Percentiles rank a stretch among this genome's conserved stretches.
Conservation (phyloP, 2,113 vertebrate genomes). For the Silurus asotus region DNA sequence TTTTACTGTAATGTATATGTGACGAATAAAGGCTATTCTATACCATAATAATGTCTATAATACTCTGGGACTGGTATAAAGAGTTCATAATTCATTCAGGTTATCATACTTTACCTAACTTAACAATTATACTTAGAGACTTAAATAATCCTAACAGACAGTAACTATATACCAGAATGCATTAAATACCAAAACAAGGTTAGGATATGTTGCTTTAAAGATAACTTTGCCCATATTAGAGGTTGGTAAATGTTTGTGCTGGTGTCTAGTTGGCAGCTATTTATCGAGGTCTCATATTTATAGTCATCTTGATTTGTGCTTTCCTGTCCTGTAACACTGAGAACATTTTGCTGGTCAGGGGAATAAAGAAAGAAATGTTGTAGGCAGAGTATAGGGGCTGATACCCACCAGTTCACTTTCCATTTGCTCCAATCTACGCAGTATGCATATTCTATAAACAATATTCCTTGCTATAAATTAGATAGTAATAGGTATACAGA, state of each 20-base stretch:
- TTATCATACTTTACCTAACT: background rate
- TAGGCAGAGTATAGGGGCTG: background rate
- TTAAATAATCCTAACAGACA: background rate
- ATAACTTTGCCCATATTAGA: constrained; percentile 6
- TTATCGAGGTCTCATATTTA: background rate
- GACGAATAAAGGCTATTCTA: too few species aligned
- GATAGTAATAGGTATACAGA: background rate
- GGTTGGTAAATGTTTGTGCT: constrained; percentile 15
- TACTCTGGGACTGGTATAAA: background rate
- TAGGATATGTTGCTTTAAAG: background rate
- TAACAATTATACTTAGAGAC: background rate
- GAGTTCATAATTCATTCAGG: background rate
- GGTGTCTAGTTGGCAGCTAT: background rate
- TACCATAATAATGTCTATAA: background rate
- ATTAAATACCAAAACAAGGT: background rate
- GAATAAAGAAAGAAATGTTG: background rate
- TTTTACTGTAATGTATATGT: too few species aligned
- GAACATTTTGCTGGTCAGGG: background rate
- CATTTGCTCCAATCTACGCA: background rate
- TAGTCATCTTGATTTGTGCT: background rate
- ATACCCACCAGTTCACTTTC: background rate
- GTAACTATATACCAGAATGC: background rate
- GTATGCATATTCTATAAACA: background rate
- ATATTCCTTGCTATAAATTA: background rate
- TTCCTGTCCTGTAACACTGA: background rate